Base-by-base conservation (phyloP, 2,797 vertebrate species). In the Pseudomugil gertrudae region DNA sequence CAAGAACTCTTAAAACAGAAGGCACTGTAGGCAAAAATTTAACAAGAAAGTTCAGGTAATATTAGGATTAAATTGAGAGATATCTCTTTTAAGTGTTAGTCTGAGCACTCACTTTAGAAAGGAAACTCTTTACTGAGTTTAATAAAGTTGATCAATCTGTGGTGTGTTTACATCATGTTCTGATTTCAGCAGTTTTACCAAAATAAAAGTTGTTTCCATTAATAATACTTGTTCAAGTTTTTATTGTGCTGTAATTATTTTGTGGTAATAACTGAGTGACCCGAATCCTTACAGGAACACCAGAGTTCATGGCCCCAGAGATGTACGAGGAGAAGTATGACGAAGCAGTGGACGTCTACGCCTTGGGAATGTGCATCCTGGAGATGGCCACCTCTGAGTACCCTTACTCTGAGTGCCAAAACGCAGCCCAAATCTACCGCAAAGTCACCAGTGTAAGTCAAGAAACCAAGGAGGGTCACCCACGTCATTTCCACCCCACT, bases 301-400 rank as follows among this genome's bases (percentile, higher is more conserved):
- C 98, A 0, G 98, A 99, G 89, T 99, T 99, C 89, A 99, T 99
- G 97, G 97, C 97, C 0, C 97, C 98, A 0, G 98, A 99, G 92
- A 99, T 99, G 98, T 99, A 99, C 0, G 98, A 99, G 89, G 98
- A 99, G 90, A 98, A 98, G 85, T 99, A 99, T 0, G 96, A 99
- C 0, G 98, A 99, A 77, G 96, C 97, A 0, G 98, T 99, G 77
- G 98, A 99, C 0, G 98, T 99, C 73, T 99, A 99, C 0, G 98
- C 98, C 47, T 99, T 99, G 0, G 97, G 98, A 69, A 99, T 99
- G 98, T 99, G 98, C 87, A 98, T 99, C 93, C 90, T 99, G 90
- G 98, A 99, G 92, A 99, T 99, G 98, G 95, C 96, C 60, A 99
- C 98, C 30, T 96, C 97, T 0, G 98, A 99, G 91, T 99, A 99